Conservation (phyloP, 2,888 invertebrate genomes). For the Harmothoe impar region DNA sequence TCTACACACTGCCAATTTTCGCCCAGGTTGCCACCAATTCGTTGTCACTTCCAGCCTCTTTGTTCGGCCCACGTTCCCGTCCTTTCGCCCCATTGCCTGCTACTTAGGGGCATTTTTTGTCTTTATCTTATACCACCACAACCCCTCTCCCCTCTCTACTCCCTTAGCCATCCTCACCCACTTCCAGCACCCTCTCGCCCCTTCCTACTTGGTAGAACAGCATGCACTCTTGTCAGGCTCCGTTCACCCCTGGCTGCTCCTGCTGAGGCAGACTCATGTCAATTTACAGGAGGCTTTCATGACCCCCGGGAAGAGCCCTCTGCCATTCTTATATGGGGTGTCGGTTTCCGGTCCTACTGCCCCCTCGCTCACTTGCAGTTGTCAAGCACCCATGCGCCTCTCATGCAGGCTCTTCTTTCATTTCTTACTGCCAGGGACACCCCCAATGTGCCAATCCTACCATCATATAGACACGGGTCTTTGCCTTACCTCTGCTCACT, state of each 20-base stretch:
- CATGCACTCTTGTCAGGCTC: conserved; percentile 45
- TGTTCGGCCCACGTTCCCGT: conserved; percentile 47
- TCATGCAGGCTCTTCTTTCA: conserved; percentile 7
- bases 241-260: conserved; percentile 36
- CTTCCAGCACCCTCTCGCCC: neutral
- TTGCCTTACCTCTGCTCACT: neutral
- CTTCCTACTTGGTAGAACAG: neutral
- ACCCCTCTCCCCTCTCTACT: neutral
- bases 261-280: conserved; percentile 38
- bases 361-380: conserved; percentile 54
- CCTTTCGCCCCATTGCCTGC: conserved; percentile 53
- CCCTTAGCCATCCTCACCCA: neutral
- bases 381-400: neutral
- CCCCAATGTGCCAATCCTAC: neutral
- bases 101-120: conserved; percentile 3
- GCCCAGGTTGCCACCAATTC: conserved; percentile 56
- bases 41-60: conserved; percentile 57
- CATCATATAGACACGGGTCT: neutral
- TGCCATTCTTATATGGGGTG: neutral
- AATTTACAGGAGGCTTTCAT: conserved; percentile 13
- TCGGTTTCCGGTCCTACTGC: conserved; percentile 24
- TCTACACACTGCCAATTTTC: conserved; percentile 59
- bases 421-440: neutral
- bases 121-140: neutral
- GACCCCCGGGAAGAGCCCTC: neutral